A percentile compares a stretch with the other conserved stretches of the same genome.
Evolutionary conservation across 2,113 vertebrate genomes (phyloP).

Genomic region (Paraplagusia blochii): DNA sequence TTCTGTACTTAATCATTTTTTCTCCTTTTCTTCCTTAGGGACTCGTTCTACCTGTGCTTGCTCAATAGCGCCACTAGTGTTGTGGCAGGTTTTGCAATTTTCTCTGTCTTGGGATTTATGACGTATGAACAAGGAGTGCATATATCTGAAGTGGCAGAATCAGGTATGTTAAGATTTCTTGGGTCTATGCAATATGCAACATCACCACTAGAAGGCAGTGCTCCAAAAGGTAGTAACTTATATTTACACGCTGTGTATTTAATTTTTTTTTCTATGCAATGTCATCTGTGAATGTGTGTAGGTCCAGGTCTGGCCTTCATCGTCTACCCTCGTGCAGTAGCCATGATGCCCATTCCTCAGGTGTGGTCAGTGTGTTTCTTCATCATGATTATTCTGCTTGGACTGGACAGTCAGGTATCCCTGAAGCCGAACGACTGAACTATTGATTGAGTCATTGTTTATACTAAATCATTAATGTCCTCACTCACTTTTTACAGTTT

Average conservation of each 20-base stretch:
- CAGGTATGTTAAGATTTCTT: constrained; percentile 59
- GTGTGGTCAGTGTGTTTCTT: constrained; percentile 65
- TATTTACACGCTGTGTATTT: not conserved
- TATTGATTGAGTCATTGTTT: not conserved
- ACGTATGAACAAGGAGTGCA: constrained; percentile 77
- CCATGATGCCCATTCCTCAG: constrained; percentile 68
- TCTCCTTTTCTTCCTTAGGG: constrained; percentile 65
- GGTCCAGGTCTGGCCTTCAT: constrained; percentile 66
- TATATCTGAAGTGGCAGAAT: constrained; percentile 82
- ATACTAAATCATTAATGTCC: not conserved
- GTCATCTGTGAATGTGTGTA: constrained; percentile 15
- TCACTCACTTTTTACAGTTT: constrained; percentile 36
- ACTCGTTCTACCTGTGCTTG: constrained; percentile 83
- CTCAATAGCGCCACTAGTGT: constrained; percentile 87
- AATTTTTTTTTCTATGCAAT: not conserved
- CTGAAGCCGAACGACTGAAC: not conserved
- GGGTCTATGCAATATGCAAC: too few relatives aligned
- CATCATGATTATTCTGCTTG: constrained; percentile 63
- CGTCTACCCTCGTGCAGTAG: constrained; percentile 62
- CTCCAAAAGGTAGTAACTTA: too few relatives aligned
- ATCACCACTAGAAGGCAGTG: too few relatives aligned
- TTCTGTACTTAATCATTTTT: too few relatives aligned
- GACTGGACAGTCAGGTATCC: constrained; percentile 62
- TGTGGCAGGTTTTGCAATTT: constrained; percentile 84
- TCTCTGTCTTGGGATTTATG: constrained; percentile 86